Evolutionary conservation across 2,797 vertebrate genomes (phyloP).

Genomic region (Gallinago nigripennis): DNA sequence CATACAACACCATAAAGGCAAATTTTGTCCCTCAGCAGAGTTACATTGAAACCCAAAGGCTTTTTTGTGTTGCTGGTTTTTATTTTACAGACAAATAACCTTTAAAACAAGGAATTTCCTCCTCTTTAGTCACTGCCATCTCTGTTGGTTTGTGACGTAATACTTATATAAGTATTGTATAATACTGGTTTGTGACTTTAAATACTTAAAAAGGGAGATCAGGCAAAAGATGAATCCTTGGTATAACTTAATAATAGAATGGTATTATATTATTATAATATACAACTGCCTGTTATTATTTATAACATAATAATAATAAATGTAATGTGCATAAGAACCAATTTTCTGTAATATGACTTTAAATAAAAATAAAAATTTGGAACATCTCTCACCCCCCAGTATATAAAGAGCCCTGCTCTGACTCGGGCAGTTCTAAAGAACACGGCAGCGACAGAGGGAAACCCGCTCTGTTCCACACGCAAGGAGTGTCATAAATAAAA

Average conservation of each 20-base stretch:
- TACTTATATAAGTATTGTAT: not conserved
- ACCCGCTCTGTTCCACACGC: not conserved
- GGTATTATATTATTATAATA: not conserved
- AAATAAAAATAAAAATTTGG: not conserved
- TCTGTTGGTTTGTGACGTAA: not conserved
- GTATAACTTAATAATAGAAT: not conserved
- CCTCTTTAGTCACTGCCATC: not conserved
- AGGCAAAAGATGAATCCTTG: not conserved
- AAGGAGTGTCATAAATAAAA: not conserved
- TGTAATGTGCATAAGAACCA: not conserved
- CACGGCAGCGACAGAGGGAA: not conserved
- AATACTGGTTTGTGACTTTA: not conserved
- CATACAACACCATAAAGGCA: constrained; percentile 14
- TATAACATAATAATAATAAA: not conserved
- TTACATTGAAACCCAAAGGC: not conserved
- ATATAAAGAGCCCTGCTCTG: not conserved
- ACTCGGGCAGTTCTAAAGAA: not conserved
- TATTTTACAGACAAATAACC: constrained; percentile 29
- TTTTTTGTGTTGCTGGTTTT: not conserved
- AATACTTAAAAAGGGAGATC: not conserved
- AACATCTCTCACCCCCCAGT: not conserved
- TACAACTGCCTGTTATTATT: not conserved
- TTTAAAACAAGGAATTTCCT: constrained; percentile 5
- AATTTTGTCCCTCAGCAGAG: constrained; percentile 22
- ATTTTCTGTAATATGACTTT: not conserved